Base-by-base conservation (phyloP, 2,113 vertebrate genomes). In the Phylloscopus trochiloides region DNA sequence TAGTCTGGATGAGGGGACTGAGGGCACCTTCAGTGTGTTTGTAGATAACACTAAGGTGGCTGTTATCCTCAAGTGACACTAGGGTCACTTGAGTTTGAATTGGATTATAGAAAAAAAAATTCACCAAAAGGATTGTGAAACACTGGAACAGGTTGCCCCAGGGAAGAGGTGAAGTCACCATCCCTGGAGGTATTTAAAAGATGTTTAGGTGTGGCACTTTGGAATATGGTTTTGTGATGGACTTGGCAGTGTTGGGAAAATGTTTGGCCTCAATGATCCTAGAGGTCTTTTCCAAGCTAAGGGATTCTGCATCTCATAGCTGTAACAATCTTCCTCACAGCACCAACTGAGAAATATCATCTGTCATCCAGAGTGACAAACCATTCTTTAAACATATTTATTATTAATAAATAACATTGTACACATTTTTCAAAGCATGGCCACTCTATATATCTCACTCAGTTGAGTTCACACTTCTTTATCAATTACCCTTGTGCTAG, bases 341-440 rank as follows among this genome's bases (percentile, higher is more conserved):
- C 63, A 89, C 22, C 48, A 81, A 50, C 38, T 1, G 0, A 92
- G 74, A 84, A 92, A 58, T 2, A 1, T 43, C 86, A 78, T 86
- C 79, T 80, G 68, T 92, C 86, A 94, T 55, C 51, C 43, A 84
- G 63, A 86, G 66, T 78, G 88, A 94, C 82, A 88, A 95, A 83
- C 14, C 34, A 88, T 91, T 74, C 57, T 92, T 94, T 80, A 84
- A 89, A 80, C 17, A 48, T 58, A 92, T 92, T 92, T 92, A 74
- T 88, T 93, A 93, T 88, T 93, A 77, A 86, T 79, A 94, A 86
- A 85, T 88, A 88, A 80, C 72, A 83, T 24, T 1, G 3, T 71
- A 88, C 68, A 90, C 72, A 91, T 95, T 94, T 96, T 95, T 96
- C 86, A 91, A 92, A 80, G 28, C 55, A 78, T 48, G 79, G 77